Percentiles rank a stretch among this genome's conserved stretches.
Conservation (phyloP, 2,797 vertebrate genomes). For the Hirundo rustica region DNA sequence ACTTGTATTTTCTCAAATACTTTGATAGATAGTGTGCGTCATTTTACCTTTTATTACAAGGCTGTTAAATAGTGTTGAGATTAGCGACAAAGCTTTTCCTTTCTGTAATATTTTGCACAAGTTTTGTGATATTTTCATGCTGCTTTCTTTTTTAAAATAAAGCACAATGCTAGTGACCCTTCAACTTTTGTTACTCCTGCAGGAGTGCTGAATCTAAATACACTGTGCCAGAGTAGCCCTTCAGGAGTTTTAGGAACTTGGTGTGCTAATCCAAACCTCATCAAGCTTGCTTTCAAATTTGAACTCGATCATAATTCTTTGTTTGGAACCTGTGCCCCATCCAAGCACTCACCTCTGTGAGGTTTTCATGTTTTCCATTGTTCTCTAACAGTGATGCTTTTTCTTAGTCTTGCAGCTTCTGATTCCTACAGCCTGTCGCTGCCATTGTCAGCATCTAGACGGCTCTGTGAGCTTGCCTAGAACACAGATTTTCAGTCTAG, state of each 20-base stretch:
- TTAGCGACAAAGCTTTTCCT: not conserved
- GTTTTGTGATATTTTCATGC: not conserved
- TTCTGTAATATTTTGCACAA: not conserved
- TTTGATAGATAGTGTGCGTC: not conserved
- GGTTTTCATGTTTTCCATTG: not conserved
- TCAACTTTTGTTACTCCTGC: not conserved
- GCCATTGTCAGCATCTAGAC: not conserved
- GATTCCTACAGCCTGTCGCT: not conserved
- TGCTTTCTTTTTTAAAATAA: not conserved
- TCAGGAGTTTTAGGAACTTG: not conserved
- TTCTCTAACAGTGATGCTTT: not conserved
- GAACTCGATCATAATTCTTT: not conserved
- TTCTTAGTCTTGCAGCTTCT: not conserved
- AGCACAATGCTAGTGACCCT: not conserved
- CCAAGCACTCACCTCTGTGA: not conserved
- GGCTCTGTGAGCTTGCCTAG: accelerated
- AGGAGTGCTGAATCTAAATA: not conserved
- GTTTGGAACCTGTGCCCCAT: not conserved
- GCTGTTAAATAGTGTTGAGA: not conserved
- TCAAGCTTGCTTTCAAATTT: not conserved
- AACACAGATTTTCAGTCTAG: not conserved
- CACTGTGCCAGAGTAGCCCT: not conserved
- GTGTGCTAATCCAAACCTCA: not conserved
- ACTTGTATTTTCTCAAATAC: not conserved
- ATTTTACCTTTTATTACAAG: not conserved